A percentile compares a stretch with the other conserved stretches of the same genome.
phyloP scores from a whole-genome alignment of 1,140 invertebrate species.

The Microplitis mediator region DNA sequence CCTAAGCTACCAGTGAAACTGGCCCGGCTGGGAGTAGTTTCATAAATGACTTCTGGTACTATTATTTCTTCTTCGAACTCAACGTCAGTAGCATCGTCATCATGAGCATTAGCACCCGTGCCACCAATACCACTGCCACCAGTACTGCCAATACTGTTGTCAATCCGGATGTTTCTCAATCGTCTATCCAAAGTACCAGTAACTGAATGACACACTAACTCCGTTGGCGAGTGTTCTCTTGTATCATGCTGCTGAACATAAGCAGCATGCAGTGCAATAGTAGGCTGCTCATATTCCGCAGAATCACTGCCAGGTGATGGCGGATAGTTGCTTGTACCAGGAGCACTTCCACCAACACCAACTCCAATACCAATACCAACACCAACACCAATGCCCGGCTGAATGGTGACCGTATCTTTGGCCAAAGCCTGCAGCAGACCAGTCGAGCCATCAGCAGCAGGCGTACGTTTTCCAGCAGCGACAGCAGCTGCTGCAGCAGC shows the following conservation, averaged over 20 bases:
- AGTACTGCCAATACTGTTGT: background rate
- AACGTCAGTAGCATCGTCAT: constrained; percentile 47
- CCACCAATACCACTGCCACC: background rate
- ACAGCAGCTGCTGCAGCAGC: constrained; percentile 50
- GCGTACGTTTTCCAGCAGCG: constrained; percentile 49
- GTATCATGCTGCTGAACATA: constrained; percentile 27
- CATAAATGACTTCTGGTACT: constrained; percentile 48
- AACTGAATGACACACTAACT: background rate
- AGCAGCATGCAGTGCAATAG: constrained; percentile 34
- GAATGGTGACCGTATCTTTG: constrained; percentile 27
- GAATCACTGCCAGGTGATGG: constrained; percentile 55
- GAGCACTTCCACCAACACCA: too few relatives aligned
- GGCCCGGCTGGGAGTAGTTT: constrained; percentile 29
- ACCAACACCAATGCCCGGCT: constrained; percentile 14
- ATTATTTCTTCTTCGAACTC: constrained; percentile 49
- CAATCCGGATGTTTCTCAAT: background rate
- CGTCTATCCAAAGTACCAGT: constrained; percentile 25
- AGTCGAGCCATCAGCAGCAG: constrained; percentile 53
- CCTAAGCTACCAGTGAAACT: constrained; percentile 31
- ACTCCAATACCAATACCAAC: too few relatives aligned
- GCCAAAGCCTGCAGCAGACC: constrained; percentile 44
- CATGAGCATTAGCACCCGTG: constrained; percentile 33
- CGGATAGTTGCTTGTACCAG: constrained; percentile 40
- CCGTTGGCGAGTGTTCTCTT: background rate
- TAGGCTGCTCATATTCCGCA: constrained; percentile 58